These are phyloP conservation scores for Leptothorax acervorum DNA, from an alignment of 2,888 invertebrate species.

Conservation along the genomic window DNA sequence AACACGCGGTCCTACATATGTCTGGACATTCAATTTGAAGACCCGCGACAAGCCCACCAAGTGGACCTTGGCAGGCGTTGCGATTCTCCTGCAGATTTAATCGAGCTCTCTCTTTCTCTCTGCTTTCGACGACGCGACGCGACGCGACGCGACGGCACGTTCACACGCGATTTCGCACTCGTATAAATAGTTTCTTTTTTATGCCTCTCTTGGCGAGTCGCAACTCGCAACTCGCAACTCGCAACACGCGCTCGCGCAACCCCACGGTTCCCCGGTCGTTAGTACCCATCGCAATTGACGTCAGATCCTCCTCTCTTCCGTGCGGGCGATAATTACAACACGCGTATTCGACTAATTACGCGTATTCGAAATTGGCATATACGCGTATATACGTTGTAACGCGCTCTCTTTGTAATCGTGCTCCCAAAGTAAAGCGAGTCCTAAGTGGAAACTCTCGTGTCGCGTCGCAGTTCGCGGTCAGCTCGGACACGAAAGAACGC, in stretches of 20 bases:
- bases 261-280: constrained; percentile 18
- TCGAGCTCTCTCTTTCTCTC: background rate
- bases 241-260: background rate
- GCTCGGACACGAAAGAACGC: background rate
- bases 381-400: background rate
- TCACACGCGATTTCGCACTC: constrained; percentile 41
- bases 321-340: constrained; percentile 23
- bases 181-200: constrained; percentile 5
- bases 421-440: background rate
- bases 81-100: constrained; percentile 93
- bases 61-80: constrained; percentile 97
- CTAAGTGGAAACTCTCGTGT: background rate
- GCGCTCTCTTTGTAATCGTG: constrained; percentile 16
- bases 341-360: constrained; percentile 37
- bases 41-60: constrained; percentile 95
- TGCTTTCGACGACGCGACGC: background rate
- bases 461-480: background rate
- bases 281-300: constrained; percentile 35
- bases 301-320: background rate
- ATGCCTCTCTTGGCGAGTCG: constrained; percentile 11
- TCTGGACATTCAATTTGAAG: constrained; percentile 98
- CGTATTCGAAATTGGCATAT: constrained; percentile 14
- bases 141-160: constrained; percentile 9
- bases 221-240: background rate
- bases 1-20: constrained; percentile 95